These are phyloP conservation scores for Heteromormyrus szaboi DNA, from an alignment of 2,797 vertebrate genomes.

Conservation along the genomic window DNA sequence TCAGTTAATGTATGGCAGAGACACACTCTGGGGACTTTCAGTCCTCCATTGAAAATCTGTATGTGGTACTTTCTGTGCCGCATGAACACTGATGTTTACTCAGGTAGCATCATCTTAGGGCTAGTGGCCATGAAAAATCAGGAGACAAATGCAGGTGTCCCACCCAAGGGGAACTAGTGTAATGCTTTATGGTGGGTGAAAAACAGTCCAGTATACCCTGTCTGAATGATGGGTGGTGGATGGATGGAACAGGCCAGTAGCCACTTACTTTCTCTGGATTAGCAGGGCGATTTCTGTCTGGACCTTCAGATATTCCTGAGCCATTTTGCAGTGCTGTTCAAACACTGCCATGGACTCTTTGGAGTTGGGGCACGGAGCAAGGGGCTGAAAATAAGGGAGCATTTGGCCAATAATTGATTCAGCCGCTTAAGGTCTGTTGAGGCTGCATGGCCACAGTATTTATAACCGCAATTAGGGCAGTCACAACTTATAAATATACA, in stretches of 20 bases:
- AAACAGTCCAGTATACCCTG: background rate
- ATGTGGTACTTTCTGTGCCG: background rate
- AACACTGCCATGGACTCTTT: conserved; percentile 99
- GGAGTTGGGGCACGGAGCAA: conserved; percentile 96
- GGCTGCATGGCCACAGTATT: conserved; percentile 46
- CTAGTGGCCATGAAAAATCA: background rate
- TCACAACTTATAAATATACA: conserved; percentile 53
- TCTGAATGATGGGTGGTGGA: background rate
- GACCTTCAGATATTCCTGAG: conserved; percentile 98
- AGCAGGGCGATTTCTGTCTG: conserved; percentile 97
- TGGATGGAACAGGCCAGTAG: background rate
- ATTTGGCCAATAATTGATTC: conserved; percentile 41
- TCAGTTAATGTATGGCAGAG: conserved; percentile 8
- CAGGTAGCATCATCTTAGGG: background rate
- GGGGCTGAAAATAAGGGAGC: conserved; percentile 73
- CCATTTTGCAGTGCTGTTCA: conserved; percentile 99
- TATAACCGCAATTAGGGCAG: conserved; percentile 45
- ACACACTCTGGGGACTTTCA: background rate
- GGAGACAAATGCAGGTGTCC: background rate
- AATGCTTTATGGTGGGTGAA: background rate
- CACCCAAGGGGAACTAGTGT: background rate
- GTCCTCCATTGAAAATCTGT: conserved; percentile 3
- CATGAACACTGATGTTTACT: background rate
- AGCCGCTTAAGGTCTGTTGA: conserved; percentile 41
- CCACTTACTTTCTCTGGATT: conserved; percentile 93